Conservation (phyloP, 1,140 invertebrate genomes). For the Fopius arisanus region DNA sequence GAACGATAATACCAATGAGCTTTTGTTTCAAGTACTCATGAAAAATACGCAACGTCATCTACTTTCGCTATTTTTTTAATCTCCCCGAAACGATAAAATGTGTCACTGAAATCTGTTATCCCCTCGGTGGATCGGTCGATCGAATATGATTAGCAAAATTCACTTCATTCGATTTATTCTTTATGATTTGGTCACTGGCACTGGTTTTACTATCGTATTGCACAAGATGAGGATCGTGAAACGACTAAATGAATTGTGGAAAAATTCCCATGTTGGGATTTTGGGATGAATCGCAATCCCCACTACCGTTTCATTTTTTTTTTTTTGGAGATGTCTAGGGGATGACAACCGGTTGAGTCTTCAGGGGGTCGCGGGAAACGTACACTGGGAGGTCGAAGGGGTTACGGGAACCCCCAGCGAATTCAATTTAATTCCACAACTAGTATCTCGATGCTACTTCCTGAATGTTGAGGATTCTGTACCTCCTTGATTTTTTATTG, state of each 20-base stretch:
- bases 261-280: slow-evolving; percentile 35
- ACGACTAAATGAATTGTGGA: slow-evolving; percentile 40
- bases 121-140: neutral
- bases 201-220: slow-evolving; percentile 40
- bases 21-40: slow-evolving; percentile 6
- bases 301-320: neutral
- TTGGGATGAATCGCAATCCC: slow-evolving; percentile 34
- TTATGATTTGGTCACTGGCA: neutral
- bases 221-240: slow-evolving; percentile 49
- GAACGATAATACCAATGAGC: slow-evolving; percentile 15
- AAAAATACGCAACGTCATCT: neutral
- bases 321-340: neutral
- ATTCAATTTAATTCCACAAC: neutral
- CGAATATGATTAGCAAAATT: neutral
- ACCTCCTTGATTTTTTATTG: neutral
- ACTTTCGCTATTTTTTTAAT: neutral
- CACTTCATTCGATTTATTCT: neutral
- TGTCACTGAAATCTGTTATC: neutral
- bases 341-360: slow-evolving; percentile 20
- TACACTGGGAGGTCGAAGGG: neutral
- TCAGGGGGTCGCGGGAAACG: slow-evolving; percentile 35
- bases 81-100: neutral
- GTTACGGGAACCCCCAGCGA: neutral
- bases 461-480: neutral
- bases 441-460: neutral